A percentile compares a stretch with the other conserved stretches of the same genome.
Evolutionary conservation across 2,888 invertebrate genomes (phyloP).

Genomic region (Sesia bembeciformis): DNA sequence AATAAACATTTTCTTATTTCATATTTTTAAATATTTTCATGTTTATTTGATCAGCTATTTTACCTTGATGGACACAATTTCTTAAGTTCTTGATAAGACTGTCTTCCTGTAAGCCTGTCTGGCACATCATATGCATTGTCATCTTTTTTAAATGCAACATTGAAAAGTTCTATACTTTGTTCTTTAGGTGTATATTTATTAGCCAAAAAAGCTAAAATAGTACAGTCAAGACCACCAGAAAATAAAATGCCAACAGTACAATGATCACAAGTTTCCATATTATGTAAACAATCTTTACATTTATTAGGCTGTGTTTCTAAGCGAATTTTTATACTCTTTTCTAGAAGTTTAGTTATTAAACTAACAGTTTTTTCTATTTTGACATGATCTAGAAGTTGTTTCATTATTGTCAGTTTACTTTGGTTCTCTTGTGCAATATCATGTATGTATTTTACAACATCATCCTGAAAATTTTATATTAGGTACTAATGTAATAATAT

Average conservation of each 20-base stretch:
- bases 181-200: constrained; percentile 77
- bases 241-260: constrained; percentile 88
- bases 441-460: constrained; percentile 33
- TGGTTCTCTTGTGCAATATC: constrained; percentile 19
- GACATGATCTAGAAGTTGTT: constrained; percentile 42
- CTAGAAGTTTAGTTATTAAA: constrained; percentile 64
- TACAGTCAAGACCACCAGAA: constrained; percentile 97
- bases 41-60: not conserved
- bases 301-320: constrained; percentile 75
- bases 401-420: constrained; percentile 43
- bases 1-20: constrained; percentile 4
- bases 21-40: not conserved
- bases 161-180: constrained; percentile 90
- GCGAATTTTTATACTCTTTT: constrained; percentile 75
- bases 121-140: constrained; percentile 79
- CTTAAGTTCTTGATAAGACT: constrained; percentile 80
- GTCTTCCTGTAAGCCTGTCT: constrained; percentile 85
- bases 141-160: constrained; percentile 90
- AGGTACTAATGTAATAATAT: not conserved
- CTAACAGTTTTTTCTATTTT: constrained; percentile 50
- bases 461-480: constrained; percentile 29
- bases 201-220: constrained; percentile 88
- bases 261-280: constrained; percentile 61
- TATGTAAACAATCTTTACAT: constrained; percentile 75
- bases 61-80: constrained; percentile 78